Base-by-base conservation (phyloP, 2,113 vertebrate species). In the Arothron firmamentum region DNA sequence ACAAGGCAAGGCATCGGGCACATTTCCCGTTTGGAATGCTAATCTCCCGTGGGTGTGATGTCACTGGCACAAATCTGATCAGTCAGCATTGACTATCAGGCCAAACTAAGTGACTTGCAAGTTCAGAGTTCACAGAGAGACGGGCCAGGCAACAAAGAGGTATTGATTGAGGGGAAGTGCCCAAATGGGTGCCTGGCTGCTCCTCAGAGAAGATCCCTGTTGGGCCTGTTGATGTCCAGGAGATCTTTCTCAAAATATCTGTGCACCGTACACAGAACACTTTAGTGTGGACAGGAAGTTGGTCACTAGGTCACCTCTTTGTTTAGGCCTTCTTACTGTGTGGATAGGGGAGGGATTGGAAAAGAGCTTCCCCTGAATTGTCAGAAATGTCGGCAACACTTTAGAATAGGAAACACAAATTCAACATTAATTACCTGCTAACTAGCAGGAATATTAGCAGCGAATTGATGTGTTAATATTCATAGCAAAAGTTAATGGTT, bases 221-320 rank as follows among this genome's bases (percentile, higher is more conserved):
- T 38, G 34, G 11, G 34, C 12, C 34, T 38, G 34, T 38, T 38
- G 34, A 12, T 38, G 9, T 10, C 11, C 3, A 28, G 25, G 25
- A 28, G 25, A 7, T 38, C 7, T 1, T 45, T 45, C 43, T 12
- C 2, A 6, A 49, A 58, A 48, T 1, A 17, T 21, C 48, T 56
- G 50, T 61, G 3, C 25, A 28, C 41, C 10, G 13, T 1, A 11
- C 41, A 43, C 70, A 76, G 61, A 64, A 4, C 38, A 45, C 49
- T 34, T 72, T 72, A 38, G 56, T 67, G 28, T 53, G 55, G 46
- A 63, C 65, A 60, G 46, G 56, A 63, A 65, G 65, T 79, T 72
- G 69, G 75, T 82, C 77, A 78, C 50, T 57, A 50, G 67, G 73
- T 72, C 82, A 68, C 59, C 66, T 62, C 68, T 65, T 57, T 60